Evolutionary conservation across 2,113 vertebrate species (phyloP).

Genomic region (Salvelinus sp.): DNA sequence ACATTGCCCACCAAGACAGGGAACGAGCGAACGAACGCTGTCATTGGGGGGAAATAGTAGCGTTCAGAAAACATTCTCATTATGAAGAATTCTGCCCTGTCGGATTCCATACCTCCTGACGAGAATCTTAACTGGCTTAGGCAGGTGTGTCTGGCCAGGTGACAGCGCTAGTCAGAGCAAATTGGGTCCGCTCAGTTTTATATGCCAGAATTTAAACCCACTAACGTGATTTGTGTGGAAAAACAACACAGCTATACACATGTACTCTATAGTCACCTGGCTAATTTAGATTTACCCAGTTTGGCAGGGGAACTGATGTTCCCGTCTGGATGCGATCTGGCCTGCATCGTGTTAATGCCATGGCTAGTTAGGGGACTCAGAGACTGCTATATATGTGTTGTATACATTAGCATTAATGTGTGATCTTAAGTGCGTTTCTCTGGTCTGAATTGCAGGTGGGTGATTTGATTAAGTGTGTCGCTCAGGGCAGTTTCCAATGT

Average conservation of each 20-base stretch:
- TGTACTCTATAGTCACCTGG: constrained; percentile 2
- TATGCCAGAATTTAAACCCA: constrained; percentile 22
- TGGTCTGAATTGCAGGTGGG: constrained; percentile 23
- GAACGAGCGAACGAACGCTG: constrained; percentile 42
- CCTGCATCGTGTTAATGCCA: constrained; percentile 26
- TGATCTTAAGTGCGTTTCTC: constrained; percentile 15
- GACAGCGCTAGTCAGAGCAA: constrained; percentile 28
- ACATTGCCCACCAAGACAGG: constrained; percentile 51
- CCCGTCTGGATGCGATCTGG: neutral
- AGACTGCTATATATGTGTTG: neutral
- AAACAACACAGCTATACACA: constrained; percentile 11
- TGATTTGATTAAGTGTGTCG: constrained; percentile 35
- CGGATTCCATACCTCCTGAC: constrained; percentile 42
- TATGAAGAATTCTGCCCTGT: constrained; percentile 40
- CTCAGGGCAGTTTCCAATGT: constrained; percentile 11
- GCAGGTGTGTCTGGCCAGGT: constrained; percentile 44
- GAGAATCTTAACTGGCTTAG: constrained; percentile 39
- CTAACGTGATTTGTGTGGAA: constrained; percentile 22
- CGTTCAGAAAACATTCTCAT: constrained; percentile 42
- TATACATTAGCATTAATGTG: constrained; percentile 36
- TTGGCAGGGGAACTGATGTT: neutral
- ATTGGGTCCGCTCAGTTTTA: constrained; percentile 21
- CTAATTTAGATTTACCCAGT: constrained; percentile 28
- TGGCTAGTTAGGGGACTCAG: constrained; percentile 22
- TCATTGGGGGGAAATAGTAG: constrained; percentile 56